Base-by-base conservation (phyloP, 2,888 invertebrate species). In the Icerya purchasi region DNA sequence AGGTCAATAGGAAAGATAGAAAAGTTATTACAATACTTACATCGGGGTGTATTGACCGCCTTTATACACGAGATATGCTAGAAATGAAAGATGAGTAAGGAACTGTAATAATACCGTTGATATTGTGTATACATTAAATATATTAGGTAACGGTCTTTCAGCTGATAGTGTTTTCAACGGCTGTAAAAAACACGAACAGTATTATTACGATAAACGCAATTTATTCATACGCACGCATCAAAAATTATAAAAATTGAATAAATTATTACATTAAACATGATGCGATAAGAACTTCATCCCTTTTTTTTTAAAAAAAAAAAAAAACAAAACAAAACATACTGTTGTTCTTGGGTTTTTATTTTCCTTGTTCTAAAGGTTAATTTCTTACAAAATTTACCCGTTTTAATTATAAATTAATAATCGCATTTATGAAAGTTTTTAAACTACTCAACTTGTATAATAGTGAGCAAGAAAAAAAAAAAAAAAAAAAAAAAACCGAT, bases 41-140 rank as follows among this genome's bases (percentile, higher is more conserved):
- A 49, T 54, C 8, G 54, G 20, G 18, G 52, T 23, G 50, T 57
- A 59, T 19, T 56, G 2, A 2, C 59, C 81, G 1, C 91, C 91
- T 71, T 86, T 82, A 62, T 80, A 79, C 2, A 94, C 93, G 65
- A 99, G 75, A 71, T 84, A 94, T 56, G 96, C 80, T 36, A 99
- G 79, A 66, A 90, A 86, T 10, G 81, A 70, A 74, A 99, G 97
- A 72, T 98, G 98, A 3, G 97, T 89, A 24, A 84, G 79, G 73
- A 98, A 98, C 74, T 98, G 98, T 1, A 85, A 73, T 54, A 96
- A 75, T 61, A 99, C 97, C 1, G 98, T 98, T 67, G 90, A 76
- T 65, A 99, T 81, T 0, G 98, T 98, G 73, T 99, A 99, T 57
- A 89, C 71, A 73, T 99, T 99, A 75, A 99, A 98, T 65, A 99